A percentile compares a stretch with the other conserved stretches of the same genome.
Evolutionary conservation across 2,888 invertebrate species (phyloP).

Genomic region (Quadroppia sp.): DNA sequence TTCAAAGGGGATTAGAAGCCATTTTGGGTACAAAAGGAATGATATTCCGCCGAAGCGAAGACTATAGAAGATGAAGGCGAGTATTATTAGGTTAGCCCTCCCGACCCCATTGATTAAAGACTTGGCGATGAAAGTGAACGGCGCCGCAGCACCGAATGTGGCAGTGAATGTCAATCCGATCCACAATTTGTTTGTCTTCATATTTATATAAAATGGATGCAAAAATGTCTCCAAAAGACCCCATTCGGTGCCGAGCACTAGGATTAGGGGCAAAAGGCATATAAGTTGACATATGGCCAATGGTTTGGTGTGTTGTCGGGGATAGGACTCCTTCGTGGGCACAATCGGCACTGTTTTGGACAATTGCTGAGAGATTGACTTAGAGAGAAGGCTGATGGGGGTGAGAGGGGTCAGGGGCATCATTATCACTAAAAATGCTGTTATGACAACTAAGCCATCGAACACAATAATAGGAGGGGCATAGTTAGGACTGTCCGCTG

Average conservation of each 20-base stretch:
- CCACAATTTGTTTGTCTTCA: constrained; percentile 43
- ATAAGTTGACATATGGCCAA: constrained; percentile 36
- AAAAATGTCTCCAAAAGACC: constrained; percentile 73
- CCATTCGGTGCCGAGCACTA: constrained; percentile 71
- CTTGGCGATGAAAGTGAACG: constrained; percentile 45
- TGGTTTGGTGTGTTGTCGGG: constrained; percentile 37
- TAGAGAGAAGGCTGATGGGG: constrained; percentile 37
- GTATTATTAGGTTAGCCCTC: constrained; percentile 43
- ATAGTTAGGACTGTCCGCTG: constrained; percentile 45
- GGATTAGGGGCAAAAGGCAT: constrained; percentile 55
- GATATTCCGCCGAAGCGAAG: constrained; percentile 51
- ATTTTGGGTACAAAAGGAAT: constrained; percentile 42
- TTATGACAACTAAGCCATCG: constrained; percentile 46
- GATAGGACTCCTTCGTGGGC: constrained; percentile 39
- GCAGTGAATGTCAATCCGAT: constrained; percentile 44
- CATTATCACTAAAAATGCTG: constrained; percentile 45
- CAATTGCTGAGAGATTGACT: constrained; percentile 29
- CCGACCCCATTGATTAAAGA: constrained; percentile 47
- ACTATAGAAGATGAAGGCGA: constrained; percentile 46
- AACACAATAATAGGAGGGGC: constrained; percentile 48
- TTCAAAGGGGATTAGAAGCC: constrained; percentile 46
- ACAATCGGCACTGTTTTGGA: constrained; percentile 32
- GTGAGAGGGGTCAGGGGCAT: constrained; percentile 46
- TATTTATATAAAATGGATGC: constrained; percentile 50
- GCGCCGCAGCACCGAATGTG: constrained; percentile 41